Conservation (phyloP, 2,797 vertebrate genomes). For the Acrossocheilus wenchowensis region DNA sequence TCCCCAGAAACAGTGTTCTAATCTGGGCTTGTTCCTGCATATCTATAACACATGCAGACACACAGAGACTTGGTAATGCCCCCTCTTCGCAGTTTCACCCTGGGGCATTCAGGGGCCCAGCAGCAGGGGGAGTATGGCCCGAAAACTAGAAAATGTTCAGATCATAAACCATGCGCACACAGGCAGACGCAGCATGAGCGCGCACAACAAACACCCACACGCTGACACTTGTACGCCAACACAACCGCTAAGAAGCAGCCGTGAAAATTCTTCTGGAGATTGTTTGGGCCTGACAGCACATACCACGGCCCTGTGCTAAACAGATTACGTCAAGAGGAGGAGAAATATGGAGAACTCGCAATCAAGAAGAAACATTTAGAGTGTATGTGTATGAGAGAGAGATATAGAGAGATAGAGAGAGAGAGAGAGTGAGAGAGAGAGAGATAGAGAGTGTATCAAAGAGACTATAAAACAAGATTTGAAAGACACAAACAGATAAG, state of each 20-base stretch:
- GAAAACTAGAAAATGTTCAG: neutral
- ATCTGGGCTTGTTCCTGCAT: constrained; percentile 62
- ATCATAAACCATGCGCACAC: neutral
- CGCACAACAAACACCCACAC: constrained; percentile 25
- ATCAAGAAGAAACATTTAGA: constrained; percentile 43
- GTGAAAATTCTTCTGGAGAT: constrained; percentile 47
- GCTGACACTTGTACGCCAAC: constrained; percentile 24
- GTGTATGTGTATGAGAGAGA: neutral
- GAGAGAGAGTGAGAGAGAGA: neutral
- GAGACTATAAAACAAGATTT: constrained; percentile 21
- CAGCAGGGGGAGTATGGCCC: constrained; percentile 10
- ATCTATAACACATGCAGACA: constrained; percentile 28
- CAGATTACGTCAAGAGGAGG: constrained; percentile 52
- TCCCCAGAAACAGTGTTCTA: constrained; percentile 62
- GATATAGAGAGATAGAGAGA: neutral
- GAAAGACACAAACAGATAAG: neutral
- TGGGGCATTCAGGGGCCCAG: constrained; percentile 24
- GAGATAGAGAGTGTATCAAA: neutral
- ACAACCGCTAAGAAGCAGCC: constrained; percentile 12
- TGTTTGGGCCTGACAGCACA: constrained; percentile 53
- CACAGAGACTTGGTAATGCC: constrained; percentile 14
- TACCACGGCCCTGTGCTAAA: constrained; percentile 51
- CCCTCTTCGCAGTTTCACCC: constrained; percentile 33
- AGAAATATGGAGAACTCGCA: constrained; percentile 23
- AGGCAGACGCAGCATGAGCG: neutral